Evolutionary conservation across 1,140 invertebrate species (phyloP).

Genomic region (Drosophila nikananu): DNA sequence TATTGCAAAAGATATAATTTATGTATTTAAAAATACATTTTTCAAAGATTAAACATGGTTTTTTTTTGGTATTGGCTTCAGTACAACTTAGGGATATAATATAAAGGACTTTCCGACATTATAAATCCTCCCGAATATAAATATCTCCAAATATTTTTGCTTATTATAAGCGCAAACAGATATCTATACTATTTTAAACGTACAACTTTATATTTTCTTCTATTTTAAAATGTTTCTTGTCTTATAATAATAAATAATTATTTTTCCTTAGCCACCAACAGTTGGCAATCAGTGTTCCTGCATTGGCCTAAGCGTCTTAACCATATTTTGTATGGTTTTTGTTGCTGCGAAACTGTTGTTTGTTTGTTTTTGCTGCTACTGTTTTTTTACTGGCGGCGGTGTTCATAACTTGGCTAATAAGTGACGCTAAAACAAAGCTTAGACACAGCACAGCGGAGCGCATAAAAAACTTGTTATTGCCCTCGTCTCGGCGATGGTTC

Average conservation of each 20-base stretch:
- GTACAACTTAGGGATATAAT: too few relatives aligned
- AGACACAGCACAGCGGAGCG: constrained; percentile 9
- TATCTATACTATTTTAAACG: too few relatives aligned
- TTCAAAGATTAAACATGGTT: too few relatives aligned
- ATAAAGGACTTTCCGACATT: too few relatives aligned
- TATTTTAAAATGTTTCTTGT: not conserved
- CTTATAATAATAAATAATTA: too few relatives aligned
- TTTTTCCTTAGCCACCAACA: not conserved
- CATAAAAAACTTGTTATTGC: constrained; percentile 56
- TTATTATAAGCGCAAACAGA: too few relatives aligned
- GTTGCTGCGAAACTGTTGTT: constrained; percentile 34
- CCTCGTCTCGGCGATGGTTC: constrained; percentile 16
- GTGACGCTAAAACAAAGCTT: constrained; percentile 62
- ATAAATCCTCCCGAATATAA: too few relatives aligned
- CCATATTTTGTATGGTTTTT: constrained; percentile 31
- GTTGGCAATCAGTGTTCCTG: constrained; percentile 17
- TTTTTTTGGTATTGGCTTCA: too few relatives aligned
- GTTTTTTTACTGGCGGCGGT: constrained; percentile 19
- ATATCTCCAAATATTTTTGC: too few relatives aligned
- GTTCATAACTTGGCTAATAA: constrained; percentile 82
- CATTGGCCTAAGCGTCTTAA: constrained; percentile 43
- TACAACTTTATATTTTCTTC: too few relatives aligned
- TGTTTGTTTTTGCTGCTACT: constrained; percentile 43
- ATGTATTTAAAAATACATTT: too few relatives aligned
- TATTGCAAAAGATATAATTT: too few relatives aligned